phyloP scores from a whole-genome alignment of 2,888 invertebrate genomes.

The Yponomeuta malinellus region DNA sequence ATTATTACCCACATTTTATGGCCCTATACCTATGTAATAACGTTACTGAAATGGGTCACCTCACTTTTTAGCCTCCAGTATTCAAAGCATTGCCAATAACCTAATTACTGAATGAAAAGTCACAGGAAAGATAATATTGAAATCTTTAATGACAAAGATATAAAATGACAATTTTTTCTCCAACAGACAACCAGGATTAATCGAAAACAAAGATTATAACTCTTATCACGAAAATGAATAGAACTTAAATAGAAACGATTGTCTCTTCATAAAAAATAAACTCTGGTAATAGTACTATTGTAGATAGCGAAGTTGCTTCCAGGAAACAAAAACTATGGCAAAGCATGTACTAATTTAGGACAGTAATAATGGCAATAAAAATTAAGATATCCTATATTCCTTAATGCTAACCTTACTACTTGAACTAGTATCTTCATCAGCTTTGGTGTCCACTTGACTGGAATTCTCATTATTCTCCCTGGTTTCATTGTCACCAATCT shows the following conservation, averaged over 20 bases:
- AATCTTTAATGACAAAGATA: conserved; percentile 6
- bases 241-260: neutral
- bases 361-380: neutral
- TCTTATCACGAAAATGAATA: neutral
- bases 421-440: conserved; percentile 38
- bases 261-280: neutral
- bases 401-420: conserved; percentile 57
- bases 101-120: neutral
- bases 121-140: neutral
- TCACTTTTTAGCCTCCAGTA: conserved; percentile 19
- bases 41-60: neutral
- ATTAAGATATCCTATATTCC: conserved; percentile 19
- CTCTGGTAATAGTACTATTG: neutral
- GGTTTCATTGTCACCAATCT: conserved; percentile 16
- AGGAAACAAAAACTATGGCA: neutral
- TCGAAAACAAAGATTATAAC: neutral
- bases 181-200: neutral
- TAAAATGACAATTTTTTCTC: neutral
- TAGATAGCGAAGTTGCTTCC: neutral
- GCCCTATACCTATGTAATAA: neutral
- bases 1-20: neutral
- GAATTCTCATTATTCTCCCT: conserved; percentile 19
- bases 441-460: conserved; percentile 28
- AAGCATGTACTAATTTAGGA: neutral
- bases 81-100: conserved; percentile 16